Evolutionary conservation across 2,113 vertebrate species (phyloP).

Genomic region (Prunella himalayana): DNA sequence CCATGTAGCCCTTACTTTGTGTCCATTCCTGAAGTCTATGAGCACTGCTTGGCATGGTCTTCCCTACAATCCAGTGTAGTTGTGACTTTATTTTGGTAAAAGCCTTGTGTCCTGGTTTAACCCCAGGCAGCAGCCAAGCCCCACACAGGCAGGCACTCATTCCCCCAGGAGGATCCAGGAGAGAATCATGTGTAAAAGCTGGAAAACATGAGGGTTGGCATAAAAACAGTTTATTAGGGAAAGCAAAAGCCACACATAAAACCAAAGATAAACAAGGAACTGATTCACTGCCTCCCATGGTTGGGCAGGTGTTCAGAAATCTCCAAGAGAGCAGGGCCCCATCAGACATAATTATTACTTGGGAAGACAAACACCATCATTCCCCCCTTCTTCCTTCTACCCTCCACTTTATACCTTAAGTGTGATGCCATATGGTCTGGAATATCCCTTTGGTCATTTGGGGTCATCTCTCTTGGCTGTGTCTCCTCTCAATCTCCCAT

Average conservation of each 20-base stretch:
- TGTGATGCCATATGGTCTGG: neutral
- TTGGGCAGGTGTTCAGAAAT: neutral
- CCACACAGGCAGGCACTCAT: neutral
- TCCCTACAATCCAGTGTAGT: neutral
- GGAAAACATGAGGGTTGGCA: neutral
- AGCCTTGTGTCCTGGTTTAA: neutral
- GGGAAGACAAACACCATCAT: fast-evolving
- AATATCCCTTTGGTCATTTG: neutral
- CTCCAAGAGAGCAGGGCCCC: neutral
- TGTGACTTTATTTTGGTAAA: neutral
- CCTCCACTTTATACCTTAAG: neutral
- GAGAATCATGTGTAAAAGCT: neutral
- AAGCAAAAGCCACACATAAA: neutral
- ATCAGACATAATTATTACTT: fast-evolving
- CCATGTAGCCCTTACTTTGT: neutral
- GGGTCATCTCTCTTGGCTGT: neutral
- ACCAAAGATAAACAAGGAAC: neutral
- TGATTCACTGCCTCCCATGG: neutral
- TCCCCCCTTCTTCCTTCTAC: neutral
- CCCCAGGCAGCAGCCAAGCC: neutral
- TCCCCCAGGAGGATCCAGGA: too few relatives aligned
- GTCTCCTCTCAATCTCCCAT: too few relatives aligned
- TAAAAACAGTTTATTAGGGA: neutral
- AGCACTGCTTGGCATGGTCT: neutral
- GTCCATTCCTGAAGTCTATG: neutral